Percentiles rank a stretch among this genome's conserved stretches.
Conservation (phyloP, 2,888 invertebrate species). For the Urechis unicinctus region DNA sequence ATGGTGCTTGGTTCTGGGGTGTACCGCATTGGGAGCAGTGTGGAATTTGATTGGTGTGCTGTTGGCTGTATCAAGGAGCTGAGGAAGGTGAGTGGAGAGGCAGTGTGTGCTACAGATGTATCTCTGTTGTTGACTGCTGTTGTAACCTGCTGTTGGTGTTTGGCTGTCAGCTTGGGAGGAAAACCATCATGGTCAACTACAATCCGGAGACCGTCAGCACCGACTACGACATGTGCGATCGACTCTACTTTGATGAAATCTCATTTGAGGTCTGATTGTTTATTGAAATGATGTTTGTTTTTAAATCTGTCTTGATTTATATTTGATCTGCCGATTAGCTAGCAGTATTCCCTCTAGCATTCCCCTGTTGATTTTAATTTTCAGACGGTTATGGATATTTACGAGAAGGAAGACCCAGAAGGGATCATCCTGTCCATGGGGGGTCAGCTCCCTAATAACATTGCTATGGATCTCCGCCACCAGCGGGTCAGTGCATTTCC, state of each 20-base stretch:
- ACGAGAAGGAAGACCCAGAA: constrained; percentile 83
- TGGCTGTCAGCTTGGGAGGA: constrained; percentile 61
- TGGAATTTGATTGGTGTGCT: constrained; percentile 99
- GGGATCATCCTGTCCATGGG: constrained; percentile 97
- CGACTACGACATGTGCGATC: constrained; percentile 98
- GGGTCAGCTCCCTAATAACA: constrained; percentile 97
- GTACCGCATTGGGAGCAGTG: constrained; percentile 67
- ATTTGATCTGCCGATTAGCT: no score
- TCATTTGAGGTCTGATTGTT: constrained; percentile 71
- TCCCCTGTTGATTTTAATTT: neutral
- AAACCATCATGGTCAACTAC: constrained; percentile 97
- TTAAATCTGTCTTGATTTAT: neutral
- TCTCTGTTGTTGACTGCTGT: neutral
- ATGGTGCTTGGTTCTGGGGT: constrained; percentile 72
- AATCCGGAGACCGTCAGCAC: constrained; percentile 99
- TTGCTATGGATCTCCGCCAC: constrained; percentile 92
- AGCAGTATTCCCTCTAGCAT: no score
- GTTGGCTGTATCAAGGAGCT: constrained; percentile 91
- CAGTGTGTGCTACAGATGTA: neutral
- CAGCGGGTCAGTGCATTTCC: constrained; percentile 40
- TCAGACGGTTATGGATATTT: constrained; percentile 92
- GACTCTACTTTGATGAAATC: constrained; percentile 98
- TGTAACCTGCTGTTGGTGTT: neutral
- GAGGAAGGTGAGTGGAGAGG: constrained; percentile 56
- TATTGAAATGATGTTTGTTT: neutral